Evolutionary conservation across 2,113 vertebrate species (phyloP).

Genomic region (Pteruthius melanotis): DNA sequence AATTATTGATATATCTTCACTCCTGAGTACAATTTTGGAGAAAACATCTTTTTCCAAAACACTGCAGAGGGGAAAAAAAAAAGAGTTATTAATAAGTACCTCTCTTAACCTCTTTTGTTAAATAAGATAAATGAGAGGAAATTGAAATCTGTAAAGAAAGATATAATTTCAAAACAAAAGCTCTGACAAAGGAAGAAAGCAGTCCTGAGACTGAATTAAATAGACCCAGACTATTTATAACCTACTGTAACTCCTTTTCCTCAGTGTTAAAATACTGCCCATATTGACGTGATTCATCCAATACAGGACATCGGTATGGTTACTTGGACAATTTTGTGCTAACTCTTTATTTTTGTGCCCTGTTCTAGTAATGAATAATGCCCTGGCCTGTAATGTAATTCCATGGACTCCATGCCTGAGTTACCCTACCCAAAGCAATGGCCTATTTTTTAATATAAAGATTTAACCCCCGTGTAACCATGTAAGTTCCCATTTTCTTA

Average conservation of each 20-base stretch:
- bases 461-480: neutral
- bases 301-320: rapidly evolving
- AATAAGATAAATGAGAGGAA: constrained; percentile 12
- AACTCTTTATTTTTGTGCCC: neutral
- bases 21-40: neutral
- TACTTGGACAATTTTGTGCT: neutral
- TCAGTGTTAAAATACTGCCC: neutral
- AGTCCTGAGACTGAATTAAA: neutral
- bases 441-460: neutral
- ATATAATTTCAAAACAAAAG: neutral
- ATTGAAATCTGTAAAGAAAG: constrained; percentile 5
- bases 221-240: neutral
- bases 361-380: neutral
- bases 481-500: neutral
- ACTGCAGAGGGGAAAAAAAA: neutral
- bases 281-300: neutral
- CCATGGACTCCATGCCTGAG: neutral
- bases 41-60: constrained; percentile 9
- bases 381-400: neutral
- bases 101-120: constrained; percentile 19
- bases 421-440: neutral
- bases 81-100: neutral
- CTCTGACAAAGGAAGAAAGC: neutral
- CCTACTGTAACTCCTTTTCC: neutral
- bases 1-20: constrained; percentile 26